phyloP scores from a whole-genome alignment of 2,113 vertebrate species.

The Psettodes erumei region DNA sequence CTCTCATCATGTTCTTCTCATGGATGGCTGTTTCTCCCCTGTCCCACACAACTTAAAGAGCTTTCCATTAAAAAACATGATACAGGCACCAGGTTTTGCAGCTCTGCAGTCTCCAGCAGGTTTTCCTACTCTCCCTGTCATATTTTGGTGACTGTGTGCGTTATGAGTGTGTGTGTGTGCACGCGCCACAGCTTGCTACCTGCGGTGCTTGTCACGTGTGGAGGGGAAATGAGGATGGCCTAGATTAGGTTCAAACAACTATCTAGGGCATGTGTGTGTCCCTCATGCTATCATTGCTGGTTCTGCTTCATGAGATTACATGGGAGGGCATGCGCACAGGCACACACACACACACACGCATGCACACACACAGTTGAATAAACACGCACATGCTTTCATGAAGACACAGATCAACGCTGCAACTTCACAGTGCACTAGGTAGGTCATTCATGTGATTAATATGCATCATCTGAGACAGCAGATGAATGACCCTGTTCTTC shows the following conservation, averaged over 20 bases:
- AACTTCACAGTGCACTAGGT: conserved; percentile 16
- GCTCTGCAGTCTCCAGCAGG: conserved; percentile 41
- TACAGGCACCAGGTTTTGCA: conserved; percentile 46
- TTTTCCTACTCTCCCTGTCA: conserved; percentile 33
- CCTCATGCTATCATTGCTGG: conserved; percentile 66
- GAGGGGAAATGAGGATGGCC: conserved; percentile 73
- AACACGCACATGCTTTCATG: conserved; percentile 6
- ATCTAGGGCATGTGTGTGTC: conserved; percentile 77
- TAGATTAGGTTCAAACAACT: conserved; percentile 79
- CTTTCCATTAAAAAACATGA: conserved; percentile 57
- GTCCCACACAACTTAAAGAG: conserved; percentile 55
- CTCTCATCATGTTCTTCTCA: conserved; percentile 10
- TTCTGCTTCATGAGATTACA: conserved; percentile 68
- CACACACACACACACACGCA: background rate
- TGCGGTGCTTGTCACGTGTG: conserved; percentile 74
- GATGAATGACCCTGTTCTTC: conserved; percentile 54
- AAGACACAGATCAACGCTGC: conserved; percentile 12
- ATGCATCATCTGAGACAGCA: conserved; percentile 45
- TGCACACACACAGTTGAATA: conserved; percentile 29
- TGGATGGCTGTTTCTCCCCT: conserved; percentile 61
- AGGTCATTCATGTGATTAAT: conserved; percentile 61
- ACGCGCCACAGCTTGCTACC: conserved; percentile 64
- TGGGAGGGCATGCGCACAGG: background rate
- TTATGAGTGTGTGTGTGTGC: conserved; percentile 26
- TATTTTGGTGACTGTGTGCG: conserved; percentile 35